These are phyloP conservation scores for Lamprotornis superbus DNA, from an alignment of 2,113 vertebrate species.

Conservation along the genomic window DNA sequence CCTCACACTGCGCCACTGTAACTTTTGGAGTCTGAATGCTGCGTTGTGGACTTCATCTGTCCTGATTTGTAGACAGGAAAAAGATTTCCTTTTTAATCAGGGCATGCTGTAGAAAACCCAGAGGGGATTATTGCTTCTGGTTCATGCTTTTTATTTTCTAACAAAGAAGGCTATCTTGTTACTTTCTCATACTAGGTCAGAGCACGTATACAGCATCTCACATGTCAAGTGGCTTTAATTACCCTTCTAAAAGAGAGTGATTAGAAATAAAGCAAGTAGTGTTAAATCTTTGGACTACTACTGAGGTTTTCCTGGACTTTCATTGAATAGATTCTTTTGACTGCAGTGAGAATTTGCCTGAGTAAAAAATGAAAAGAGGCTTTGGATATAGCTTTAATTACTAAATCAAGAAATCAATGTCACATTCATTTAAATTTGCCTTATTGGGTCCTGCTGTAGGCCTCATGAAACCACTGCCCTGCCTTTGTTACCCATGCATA, in stretches of 20 bases:
- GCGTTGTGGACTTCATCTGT: not conserved
- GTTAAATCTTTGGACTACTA: not conserved
- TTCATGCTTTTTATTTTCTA: not conserved
- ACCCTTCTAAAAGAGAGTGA: not conserved
- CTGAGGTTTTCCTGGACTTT: not conserved
- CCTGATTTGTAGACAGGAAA: not conserved
- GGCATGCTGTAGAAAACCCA: not conserved
- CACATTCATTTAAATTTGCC: not conserved
- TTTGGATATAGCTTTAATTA: conserved; percentile 30
- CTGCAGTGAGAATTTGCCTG: not conserved
- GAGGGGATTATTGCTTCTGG: conserved; percentile 9
- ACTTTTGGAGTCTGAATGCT: not conserved
- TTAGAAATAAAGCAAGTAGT: not conserved
- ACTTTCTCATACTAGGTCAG: not conserved
- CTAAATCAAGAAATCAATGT: conserved; percentile 21
- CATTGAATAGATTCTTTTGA: not conserved
- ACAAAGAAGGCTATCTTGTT: not conserved
- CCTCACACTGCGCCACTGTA: not conserved
- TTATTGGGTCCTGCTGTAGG: not conserved
- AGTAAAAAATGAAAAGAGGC: not conserved
- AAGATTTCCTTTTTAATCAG: conserved; percentile 28
- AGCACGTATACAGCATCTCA: not conserved
- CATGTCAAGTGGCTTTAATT: conserved; percentile 3
- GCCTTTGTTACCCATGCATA: not conserved
- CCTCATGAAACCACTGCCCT: not conserved